Evolutionary conservation across 2,113 vertebrate genomes (phyloP).

Genomic region (Varanus salvator): DNA sequence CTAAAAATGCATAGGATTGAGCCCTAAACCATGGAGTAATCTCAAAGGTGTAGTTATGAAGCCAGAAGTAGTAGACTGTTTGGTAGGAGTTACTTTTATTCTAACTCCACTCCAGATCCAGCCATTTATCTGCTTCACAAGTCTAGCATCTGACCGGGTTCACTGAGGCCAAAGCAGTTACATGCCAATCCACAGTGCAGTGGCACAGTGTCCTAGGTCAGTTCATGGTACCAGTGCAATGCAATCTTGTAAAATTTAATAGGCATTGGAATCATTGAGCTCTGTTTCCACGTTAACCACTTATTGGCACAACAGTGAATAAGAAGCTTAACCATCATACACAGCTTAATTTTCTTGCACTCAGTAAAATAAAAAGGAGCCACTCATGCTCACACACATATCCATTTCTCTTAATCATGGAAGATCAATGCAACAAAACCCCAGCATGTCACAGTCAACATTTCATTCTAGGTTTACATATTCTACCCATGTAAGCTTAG

Average conservation of each 20-base stretch:
- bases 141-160: background rate
- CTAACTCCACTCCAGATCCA: background rate
- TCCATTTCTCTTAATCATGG: no score
- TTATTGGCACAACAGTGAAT: background rate
- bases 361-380: background rate
- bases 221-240: background rate
- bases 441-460: no score
- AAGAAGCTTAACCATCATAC: background rate
- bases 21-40: background rate
- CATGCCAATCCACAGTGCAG: background rate
- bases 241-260: background rate
- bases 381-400: no score
- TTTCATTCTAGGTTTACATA: no score
- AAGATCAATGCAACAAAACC: no score
- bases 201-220: background rate
- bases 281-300: background rate
- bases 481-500: no score
- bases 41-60: background rate
- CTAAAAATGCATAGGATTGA: no score
- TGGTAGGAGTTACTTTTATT: background rate
- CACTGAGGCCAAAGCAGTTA: background rate
- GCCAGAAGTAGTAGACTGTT: background rate
- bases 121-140: background rate
- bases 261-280: background rate
- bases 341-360: background rate